Base-by-base conservation (phyloP, 2,113 vertebrate genomes). In the Mus spicilegus region DNA sequence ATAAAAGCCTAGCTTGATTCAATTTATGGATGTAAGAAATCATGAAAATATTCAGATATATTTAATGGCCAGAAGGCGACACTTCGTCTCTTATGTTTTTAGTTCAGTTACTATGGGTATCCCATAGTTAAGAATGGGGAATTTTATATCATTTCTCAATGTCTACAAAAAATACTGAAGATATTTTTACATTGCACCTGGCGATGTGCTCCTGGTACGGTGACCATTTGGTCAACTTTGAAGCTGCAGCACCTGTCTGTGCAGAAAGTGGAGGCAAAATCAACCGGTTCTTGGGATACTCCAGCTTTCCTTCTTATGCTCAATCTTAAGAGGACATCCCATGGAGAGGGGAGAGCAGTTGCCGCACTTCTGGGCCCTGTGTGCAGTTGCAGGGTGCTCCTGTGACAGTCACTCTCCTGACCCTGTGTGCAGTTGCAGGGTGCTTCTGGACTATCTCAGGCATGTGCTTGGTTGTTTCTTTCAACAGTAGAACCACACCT, bases 141-240 rank as follows among this genome's bases (percentile, higher is more conserved):
- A 70, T 28, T 63, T 91, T 86, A 42, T 26, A 63, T 46, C 30
- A 30, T 70, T 77, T 72, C 42, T 77, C 42, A 88, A 63, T 46
- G 75, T 93, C 76, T 73, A 78, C 30, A 93, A 93, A 87, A 93
- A 46, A 24, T 82, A 24, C 33, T 84, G 33, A 82, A 86, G 80
- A 12, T 56, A 86, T 67, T 65, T 86, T 86, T 6, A 75, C 33
- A 42, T 33, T 33, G 33, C n/a, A 24, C 6, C 3, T 3, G 11
- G 19, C 46, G 1, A 75, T 33, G 46, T 81, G n/a, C 30, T 42
- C 8, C 0, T 1, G 5, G 19, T 78, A 86, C 9, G 39, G 28
- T 73, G n/a, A 86, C 36, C 61, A 49, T 93, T 84, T 67, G 36
- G 17, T 75, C 65, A 63, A 12, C 54, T 30, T 61, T 63, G 49